phyloP scores from a whole-genome alignment of 1,140 invertebrate genomes.

The Drosophila kikkawai region DNA sequence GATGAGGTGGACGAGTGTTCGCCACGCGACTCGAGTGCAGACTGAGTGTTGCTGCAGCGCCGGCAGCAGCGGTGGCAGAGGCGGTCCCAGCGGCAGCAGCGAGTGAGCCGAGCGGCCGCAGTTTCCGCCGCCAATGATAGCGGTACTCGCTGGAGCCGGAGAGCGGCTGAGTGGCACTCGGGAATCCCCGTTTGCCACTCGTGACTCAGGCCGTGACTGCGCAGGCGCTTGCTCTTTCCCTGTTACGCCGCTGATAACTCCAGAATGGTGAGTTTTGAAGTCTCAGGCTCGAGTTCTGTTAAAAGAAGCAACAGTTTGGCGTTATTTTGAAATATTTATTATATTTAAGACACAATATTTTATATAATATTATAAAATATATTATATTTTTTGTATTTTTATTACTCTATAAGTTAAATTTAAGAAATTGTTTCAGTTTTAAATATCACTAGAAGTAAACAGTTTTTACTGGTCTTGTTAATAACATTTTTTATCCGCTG shows the following conservation, averaged over 20 bases:
- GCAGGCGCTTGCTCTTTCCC: slow-evolving; percentile 52
- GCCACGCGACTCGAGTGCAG: slow-evolving; percentile 69
- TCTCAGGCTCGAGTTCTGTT: slow-evolving; percentile 1
- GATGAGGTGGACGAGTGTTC: slow-evolving; percentile 28
- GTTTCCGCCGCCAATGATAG: slow-evolving; percentile 57
- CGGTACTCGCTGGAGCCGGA: slow-evolving; percentile 23
- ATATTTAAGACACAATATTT: neutral
- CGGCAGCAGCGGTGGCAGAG: slow-evolving; percentile 48
- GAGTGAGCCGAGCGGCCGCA: slow-evolving; percentile 49
- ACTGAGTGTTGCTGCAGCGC: slow-evolving; percentile 31
- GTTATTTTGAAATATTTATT: neutral
- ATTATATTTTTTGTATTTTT: too few relatives aligned
- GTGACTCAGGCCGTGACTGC: slow-evolving; percentile 19
- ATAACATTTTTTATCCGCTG: slow-evolving; percentile 62
- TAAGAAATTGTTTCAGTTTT: neutral
- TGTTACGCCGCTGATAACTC: slow-evolving; percentile 29
- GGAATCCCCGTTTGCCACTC: slow-evolving; percentile 5
- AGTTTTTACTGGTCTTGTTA: neutral
- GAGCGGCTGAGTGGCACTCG: slow-evolving; percentile 2
- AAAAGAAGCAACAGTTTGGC: slow-evolving; percentile 76
- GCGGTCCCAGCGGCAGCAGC: slow-evolving; percentile 37
- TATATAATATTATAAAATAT: neutral
- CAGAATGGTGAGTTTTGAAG: slow-evolving; percentile 30
- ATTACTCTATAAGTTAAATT: neutral
- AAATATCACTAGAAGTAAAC: too few relatives aligned